Evolutionary conservation across 2,113 vertebrate genomes (phyloP).

Genomic region (Promerops cafer): DNA sequence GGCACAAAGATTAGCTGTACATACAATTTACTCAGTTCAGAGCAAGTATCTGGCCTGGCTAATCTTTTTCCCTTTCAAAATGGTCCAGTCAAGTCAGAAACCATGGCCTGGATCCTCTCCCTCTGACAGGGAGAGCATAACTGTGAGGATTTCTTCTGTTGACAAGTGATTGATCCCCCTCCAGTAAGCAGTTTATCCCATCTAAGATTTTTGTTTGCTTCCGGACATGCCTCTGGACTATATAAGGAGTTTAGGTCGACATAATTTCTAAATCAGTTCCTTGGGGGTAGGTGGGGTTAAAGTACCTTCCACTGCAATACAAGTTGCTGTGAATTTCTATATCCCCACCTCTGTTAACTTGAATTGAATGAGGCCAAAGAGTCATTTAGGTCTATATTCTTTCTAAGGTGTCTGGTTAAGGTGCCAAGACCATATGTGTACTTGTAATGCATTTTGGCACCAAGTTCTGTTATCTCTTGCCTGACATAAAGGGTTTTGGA

Average conservation of each 20-base stretch:
- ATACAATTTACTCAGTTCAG: not conserved
- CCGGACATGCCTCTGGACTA: not conserved
- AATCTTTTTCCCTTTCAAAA: not conserved
- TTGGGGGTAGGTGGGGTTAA: not conserved
- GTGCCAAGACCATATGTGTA: not conserved
- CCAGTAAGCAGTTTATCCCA: slow-evolving; percentile 11
- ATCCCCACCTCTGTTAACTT: not conserved
- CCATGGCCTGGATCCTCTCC: not conserved
- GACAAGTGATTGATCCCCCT: not conserved
- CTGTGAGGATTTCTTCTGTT: not conserved
- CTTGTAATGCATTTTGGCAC: not conserved
- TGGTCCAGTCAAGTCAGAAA: not conserved
- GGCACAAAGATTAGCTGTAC: not conserved
- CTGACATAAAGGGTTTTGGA: not conserved
- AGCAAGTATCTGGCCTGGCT: not conserved
- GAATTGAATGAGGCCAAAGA: not conserved
- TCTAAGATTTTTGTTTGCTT: not conserved
- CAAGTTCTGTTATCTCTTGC: not conserved
- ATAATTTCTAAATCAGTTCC: not conserved
- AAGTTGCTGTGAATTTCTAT: not conserved
- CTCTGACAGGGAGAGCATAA: not conserved
- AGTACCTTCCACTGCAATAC: not conserved
- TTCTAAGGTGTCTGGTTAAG: not conserved
- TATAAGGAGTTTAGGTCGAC: not conserved
- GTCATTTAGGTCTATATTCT: not conserved